Percentiles rank a stretch among this genome's conserved stretches.
These are phyloP conservation scores for Acanthis flammea DNA, from an alignment of 2,797 vertebrate genomes.

Conservation along the genomic window DNA sequence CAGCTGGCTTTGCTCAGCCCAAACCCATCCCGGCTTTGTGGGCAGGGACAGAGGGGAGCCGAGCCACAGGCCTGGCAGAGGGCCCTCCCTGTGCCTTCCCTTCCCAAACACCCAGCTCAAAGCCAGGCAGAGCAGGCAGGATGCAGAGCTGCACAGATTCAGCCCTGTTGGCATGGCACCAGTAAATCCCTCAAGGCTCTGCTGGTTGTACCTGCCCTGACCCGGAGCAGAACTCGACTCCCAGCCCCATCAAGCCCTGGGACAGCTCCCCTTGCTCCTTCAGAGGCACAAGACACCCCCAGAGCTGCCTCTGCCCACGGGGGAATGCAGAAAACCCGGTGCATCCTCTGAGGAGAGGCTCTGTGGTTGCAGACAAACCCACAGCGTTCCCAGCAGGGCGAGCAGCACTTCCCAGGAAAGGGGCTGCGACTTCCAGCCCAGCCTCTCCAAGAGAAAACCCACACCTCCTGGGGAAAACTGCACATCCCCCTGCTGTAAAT, in stretches of 20 bases:
- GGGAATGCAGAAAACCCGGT: neutral
- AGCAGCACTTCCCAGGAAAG: neutral
- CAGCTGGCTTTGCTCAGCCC: conserved; percentile 9
- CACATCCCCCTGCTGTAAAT: neutral
- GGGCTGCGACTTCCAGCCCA: neutral
- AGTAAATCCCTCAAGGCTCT: neutral
- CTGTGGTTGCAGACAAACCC: neutral
- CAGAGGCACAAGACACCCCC: neutral
- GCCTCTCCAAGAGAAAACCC: neutral
- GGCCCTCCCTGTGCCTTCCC: neutral
- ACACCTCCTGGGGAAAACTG: neutral
- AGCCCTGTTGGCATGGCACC: accelerated
- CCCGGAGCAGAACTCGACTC: accelerated
- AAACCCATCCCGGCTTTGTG: neutral
- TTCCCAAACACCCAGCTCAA: neutral
- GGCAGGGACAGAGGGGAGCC: neutral
- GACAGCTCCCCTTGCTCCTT: neutral
- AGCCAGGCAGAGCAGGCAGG: neutral
- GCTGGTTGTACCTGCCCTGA: neutral
- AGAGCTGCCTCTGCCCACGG: neutral
- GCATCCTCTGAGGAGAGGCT: neutral
- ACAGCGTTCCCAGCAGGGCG: neutral
- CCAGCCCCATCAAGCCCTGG: accelerated
- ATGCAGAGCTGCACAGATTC: neutral
- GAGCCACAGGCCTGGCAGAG: neutral